These are phyloP conservation scores for Emesis castigata DNA, from an alignment of 2,888 invertebrate species.

Conservation along the genomic window DNA sequence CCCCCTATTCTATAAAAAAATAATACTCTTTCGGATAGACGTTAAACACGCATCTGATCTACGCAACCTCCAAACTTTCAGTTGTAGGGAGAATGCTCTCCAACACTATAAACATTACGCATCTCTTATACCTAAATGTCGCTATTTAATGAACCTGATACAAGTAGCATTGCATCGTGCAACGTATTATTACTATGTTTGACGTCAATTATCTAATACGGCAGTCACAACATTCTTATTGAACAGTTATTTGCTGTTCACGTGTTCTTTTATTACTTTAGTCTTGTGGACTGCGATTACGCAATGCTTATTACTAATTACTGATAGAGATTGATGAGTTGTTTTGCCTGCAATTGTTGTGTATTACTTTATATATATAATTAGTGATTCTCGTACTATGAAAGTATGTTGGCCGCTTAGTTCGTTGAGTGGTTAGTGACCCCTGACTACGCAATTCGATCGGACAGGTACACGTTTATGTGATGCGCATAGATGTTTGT, in stretches of 20 bases:
- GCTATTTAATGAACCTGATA: neutral
- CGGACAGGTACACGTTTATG: too few relatives aligned
- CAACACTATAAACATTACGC: neutral
- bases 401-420: too few relatives aligned
- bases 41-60: neutral
- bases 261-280: neutral
- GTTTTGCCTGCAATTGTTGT: too few relatives aligned
- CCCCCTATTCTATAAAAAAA: too few relatives aligned
- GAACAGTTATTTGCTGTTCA: neutral
- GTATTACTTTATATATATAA: too few relatives aligned
- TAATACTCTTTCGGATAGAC: neutral
- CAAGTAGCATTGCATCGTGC: neutral
- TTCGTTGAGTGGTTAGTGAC: too few relatives aligned
- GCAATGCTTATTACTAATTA: neutral
- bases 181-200: neutral
- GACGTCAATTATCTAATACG: conserved; percentile 10
- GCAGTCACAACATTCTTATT: conserved; percentile 12
- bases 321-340: neutral
- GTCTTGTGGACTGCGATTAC: neutral
- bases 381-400: too few relatives aligned
- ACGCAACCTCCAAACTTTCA: neutral
- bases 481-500: too few relatives aligned
- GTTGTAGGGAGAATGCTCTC: neutral
- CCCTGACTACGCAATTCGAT: too few relatives aligned
- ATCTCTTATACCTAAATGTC: neutral